Evolutionary conservation across 2,797 vertebrate genomes (phyloP), one percentile per base, ranked within the genome.

Genomic region (Gymnothorax javanicus): DNA sequence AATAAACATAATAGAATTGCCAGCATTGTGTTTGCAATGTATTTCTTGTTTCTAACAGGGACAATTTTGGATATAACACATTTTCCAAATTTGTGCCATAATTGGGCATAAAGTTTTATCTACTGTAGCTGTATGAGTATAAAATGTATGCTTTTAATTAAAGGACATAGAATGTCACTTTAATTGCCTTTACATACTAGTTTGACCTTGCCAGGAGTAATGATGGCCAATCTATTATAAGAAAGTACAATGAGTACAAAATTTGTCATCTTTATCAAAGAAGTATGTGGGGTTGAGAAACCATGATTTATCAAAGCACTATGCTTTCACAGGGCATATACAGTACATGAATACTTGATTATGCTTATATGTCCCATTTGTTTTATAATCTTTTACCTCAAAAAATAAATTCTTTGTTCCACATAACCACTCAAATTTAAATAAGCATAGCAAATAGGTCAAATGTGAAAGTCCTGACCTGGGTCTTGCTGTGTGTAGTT

Each of bases 171-270:
- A 17, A 54, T 81, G 85, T 69, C 82, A 73, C 54, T 83, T 75
- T 77, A 79, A 59, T 27, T 50, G 27, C 25, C 56, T 27, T 9
- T 27, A 54, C 50, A 13, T 27, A 54, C 50, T 23, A 25, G 71
- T 20, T 82, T 83, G 86, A 87, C 64, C 27, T 84, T 17, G 25
- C 25, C 62, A 15, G 50, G 75, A 83, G 71, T 87, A 75, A 84
- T 12, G 79, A 54, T 15, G 59, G 20, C 52, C 60, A 82, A 58
- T 83, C 56, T 13, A 6, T n/a, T 27, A 60, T 25, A 84, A 50
- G 56, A 52, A 75, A 52, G 57, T 9, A 23, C 27, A 83, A 57
- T 20, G 67, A 12, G 7, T 15, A 71, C 56, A 73, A 75, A 73
- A 20, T 57, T 20, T 8, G 43, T 2, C 73, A 56, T 7, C 50